A percentile compares a stretch with the other conserved stretches of the same genome.
phyloP scores from a whole-genome alignment of 2,888 invertebrate species.

The Cetonia aurata region DNA sequence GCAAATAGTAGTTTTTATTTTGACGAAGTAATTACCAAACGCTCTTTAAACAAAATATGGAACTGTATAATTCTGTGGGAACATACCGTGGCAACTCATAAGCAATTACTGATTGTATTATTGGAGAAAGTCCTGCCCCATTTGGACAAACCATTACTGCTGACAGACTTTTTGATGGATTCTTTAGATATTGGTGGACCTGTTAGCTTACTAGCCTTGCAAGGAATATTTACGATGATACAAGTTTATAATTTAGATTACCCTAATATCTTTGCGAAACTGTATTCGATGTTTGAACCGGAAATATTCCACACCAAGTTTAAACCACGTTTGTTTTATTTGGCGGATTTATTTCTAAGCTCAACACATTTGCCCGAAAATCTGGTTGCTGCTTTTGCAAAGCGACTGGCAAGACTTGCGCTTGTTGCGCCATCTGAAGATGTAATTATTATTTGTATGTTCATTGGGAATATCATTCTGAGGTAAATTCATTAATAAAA shows the following conservation, averaged over 20 bases:
- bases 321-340: slow-evolving; percentile 87
- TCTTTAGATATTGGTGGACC: slow-evolving; percentile 90
- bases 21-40: slow-evolving; percentile 69
- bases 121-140: slow-evolving; percentile 86
- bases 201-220: slow-evolving; percentile 89
- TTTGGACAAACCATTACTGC: slow-evolving; percentile 82
- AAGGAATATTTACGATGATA: slow-evolving; percentile 87
- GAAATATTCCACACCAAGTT: slow-evolving; percentile 92
- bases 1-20: slow-evolving; percentile 68
- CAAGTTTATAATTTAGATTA: slow-evolving; percentile 94
- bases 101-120: slow-evolving; percentile 83
- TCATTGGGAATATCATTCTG: slow-evolving; percentile 86
- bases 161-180: slow-evolving; percentile 93
- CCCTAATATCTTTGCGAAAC: slow-evolving; percentile 93
- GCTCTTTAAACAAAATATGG: slow-evolving; percentile 82
- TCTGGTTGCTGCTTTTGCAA: slow-evolving; percentile 93
- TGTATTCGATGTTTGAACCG: slow-evolving; percentile 95
- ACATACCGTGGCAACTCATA: slow-evolving; percentile 77
- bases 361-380: slow-evolving; percentile 95
- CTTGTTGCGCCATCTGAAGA: slow-evolving; percentile 87
- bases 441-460: slow-evolving; percentile 80
- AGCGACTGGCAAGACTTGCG: slow-evolving; percentile 86
- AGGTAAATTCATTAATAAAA: background rate
- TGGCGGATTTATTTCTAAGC: slow-evolving; percentile 91
- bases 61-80: slow-evolving; percentile 81